Conservation (phyloP, 2,113 vertebrate genomes). For the Rattus rattus region DNA sequence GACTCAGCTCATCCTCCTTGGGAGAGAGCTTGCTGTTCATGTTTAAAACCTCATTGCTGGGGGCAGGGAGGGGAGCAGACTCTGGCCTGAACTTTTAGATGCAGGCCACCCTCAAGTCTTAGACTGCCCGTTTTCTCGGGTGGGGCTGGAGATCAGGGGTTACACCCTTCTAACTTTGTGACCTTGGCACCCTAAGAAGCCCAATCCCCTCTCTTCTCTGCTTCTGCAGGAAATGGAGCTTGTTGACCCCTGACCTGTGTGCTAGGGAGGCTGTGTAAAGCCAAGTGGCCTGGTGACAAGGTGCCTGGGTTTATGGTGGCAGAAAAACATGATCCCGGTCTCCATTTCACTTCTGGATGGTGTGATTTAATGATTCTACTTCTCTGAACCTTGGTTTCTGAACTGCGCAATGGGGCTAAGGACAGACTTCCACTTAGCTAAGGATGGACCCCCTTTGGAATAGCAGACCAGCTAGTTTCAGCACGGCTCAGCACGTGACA, state of each 20-base stretch:
- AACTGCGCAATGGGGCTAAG: not conserved
- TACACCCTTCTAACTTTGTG: not conserved
- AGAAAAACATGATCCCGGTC: not conserved
- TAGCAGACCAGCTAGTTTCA: not conserved
- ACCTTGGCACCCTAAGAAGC: not conserved
- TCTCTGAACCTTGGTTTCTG: constrained; percentile 41
- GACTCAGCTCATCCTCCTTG: constrained; percentile 56
- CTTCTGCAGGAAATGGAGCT: not conserved
- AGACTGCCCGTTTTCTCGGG: not conserved
- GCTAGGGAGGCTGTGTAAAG: not conserved
- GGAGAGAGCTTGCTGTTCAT: constrained; percentile 28
- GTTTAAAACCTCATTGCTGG: constrained; percentile 66
- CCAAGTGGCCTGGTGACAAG: not conserved
- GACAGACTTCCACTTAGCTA: not conserved
- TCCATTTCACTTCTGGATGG: not conserved
- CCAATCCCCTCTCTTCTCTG: not conserved
- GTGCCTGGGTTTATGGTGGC: not conserved
- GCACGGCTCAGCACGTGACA: not conserved
- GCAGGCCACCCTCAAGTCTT: not conserved
- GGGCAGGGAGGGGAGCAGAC: not conserved
- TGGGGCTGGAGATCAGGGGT: not conserved
- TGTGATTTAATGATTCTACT: not conserved
- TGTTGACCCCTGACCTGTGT: not conserved
- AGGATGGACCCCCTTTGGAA: not conserved
- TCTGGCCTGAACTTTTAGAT: not conserved